Base-by-base conservation (phyloP, 2,888 invertebrate species). In the Mycogona germanica region DNA sequence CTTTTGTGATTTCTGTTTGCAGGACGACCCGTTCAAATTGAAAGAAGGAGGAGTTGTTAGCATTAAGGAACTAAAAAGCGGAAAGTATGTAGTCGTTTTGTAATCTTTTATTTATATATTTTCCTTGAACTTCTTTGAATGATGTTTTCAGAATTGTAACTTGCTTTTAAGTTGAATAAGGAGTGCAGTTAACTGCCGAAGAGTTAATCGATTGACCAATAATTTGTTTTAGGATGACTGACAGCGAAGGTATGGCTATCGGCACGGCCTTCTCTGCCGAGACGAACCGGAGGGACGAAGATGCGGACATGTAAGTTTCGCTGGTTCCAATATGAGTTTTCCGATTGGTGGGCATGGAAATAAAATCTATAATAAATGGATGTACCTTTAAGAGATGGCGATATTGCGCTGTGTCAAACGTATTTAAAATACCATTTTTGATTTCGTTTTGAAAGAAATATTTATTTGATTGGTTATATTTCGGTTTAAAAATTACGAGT, bases 191-290 rank as follows among this genome's bases (percentile, higher is more conserved):
- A 42, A 44, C 21, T 5, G 7, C 23, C 9, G 21, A 40, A 1
- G 52, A 32, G 35, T 30, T 14, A 54, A n/a, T n/a, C n/a, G 26
- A 37, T 23, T 48, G 30, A 55, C 44, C 4, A 35, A 51, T 55
- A n/a, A 56, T 53, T 53, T 53, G 38, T 47, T 45, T 60, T 63
- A 83, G 28, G 85, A 85, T 66, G 78, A 82, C 70, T 55, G 79
- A 81, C 0, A 91, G 92, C 57, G 91, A 93, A 68, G 84, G 51
- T 25, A 17, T 56, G 65, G 51, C 55, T 38, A 93, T 97, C 51
- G 95, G 95, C 19, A 96, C 95, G 26, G 91, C 92, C 62, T 97
- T 97, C 72, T 96, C 96, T 14, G 93, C 92, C 0, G 96, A 97
- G 73, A 97, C 96, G 0, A 97, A 97, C 69, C 87, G 93, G 69